Conservation (phyloP, 2,797 vertebrate species). For the Rhinichthys osculus region DNA sequence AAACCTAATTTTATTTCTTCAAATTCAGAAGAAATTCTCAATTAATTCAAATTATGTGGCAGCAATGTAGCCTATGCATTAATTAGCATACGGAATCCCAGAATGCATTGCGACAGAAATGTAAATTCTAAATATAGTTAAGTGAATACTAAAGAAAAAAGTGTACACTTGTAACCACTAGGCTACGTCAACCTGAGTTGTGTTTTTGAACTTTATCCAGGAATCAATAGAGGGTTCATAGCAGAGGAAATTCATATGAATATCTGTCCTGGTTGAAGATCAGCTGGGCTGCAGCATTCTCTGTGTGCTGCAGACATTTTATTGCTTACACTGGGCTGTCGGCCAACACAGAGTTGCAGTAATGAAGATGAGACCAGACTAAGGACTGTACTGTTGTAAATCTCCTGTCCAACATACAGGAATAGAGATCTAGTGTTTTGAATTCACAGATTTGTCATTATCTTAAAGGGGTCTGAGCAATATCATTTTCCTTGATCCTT, state of each 20-base stretch:
- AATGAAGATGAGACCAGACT: slow-evolving; percentile 21
- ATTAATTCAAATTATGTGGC: not conserved
- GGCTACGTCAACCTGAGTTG: not conserved
- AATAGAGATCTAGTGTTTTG: not conserved
- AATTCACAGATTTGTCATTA: slow-evolving; percentile 29
- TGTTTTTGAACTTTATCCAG: not conserved
- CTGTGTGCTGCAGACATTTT: slow-evolving; percentile 20
- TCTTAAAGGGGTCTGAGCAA: slow-evolving; percentile 33
- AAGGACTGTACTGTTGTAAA: slow-evolving; percentile 16
- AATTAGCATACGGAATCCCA: not conserved
- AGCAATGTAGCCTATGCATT: not conserved
- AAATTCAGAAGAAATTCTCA: too few species aligned
- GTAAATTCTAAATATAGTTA: not conserved
- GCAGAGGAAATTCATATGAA: slow-evolving; percentile 10
- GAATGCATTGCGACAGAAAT: not conserved
- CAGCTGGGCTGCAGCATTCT: slow-evolving; percentile 15
- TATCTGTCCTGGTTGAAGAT: slow-evolving; percentile 26
- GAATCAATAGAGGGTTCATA: not conserved
- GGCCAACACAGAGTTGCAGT: slow-evolving; percentile 22
- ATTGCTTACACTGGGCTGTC: slow-evolving; percentile 14
- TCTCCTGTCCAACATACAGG: slow-evolving; percentile 24
- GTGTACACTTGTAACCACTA: not conserved
- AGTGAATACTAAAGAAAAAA: not conserved
- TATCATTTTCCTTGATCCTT: slow-evolving; percentile 2
- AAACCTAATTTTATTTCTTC: not conserved